These are phyloP conservation scores for Agrotis ipsilon DNA, from an alignment of 2,888 invertebrate species.

Conservation along the genomic window DNA sequence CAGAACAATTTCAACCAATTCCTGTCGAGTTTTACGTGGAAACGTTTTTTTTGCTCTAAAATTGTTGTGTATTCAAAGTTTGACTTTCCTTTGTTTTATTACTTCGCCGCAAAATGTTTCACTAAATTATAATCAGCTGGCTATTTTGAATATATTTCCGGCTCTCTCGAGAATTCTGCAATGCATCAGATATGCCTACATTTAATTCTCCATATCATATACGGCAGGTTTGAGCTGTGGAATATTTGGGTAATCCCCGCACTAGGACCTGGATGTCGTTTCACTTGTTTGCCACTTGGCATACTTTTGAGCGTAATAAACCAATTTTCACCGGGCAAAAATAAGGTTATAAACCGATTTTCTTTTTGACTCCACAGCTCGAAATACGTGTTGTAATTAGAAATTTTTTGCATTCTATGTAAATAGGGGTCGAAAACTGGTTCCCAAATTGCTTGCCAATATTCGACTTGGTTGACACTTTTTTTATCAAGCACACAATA, in stretches of 20 bases:
- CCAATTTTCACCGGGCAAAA: slow-evolving; percentile 66
- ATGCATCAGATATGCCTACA: slow-evolving; percentile 30
- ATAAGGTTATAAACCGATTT: slow-evolving; percentile 63
- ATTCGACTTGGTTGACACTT: slow-evolving; percentile 39
- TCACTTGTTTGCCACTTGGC: slow-evolving; percentile 67
- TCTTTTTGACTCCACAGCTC: slow-evolving; percentile 58
- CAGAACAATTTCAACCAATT: slow-evolving; percentile 19
- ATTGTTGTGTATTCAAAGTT: slow-evolving; percentile 26
- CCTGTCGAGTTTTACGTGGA: slow-evolving; percentile 4
- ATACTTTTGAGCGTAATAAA: slow-evolving; percentile 64
- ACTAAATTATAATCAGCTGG: slow-evolving; percentile 36
- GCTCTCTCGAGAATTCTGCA: slow-evolving; percentile 10
- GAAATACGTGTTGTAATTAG: slow-evolving; percentile 60
- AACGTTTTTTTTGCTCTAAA: slow-evolving; percentile 22
- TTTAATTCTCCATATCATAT: slow-evolving; percentile 43
- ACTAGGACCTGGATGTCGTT: slow-evolving; percentile 59
- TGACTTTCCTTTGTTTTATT: slow-evolving; percentile 36
- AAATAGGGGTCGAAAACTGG: slow-evolving; percentile 48
- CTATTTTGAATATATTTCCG: slow-evolving; percentile 26
- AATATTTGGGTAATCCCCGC: slow-evolving; percentile 60
- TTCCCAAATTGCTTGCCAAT: slow-evolving; percentile 52
- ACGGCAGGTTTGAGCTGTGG: slow-evolving; percentile 49
- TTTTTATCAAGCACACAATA: slow-evolving; percentile 6
- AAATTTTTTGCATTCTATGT: slow-evolving; percentile 51
- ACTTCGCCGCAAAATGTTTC: background rate